Base-by-base conservation (phyloP, 2,888 invertebrate species). In the Philaethria dido region DNA sequence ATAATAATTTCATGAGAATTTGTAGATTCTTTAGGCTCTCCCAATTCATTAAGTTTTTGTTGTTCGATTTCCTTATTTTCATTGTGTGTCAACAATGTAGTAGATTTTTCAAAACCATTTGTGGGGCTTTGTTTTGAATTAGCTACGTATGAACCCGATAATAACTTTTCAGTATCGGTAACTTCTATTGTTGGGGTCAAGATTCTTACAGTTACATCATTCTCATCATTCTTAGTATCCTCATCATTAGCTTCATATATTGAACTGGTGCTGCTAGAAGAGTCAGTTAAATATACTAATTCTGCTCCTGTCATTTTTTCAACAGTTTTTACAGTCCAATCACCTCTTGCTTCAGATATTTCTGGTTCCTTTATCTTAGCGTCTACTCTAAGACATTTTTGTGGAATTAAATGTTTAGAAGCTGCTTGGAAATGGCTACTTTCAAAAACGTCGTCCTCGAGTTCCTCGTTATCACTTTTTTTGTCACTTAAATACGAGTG, bases 281-380 rank as follows among this genome's bases (percentile, higher is more conserved):
- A 93, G 73, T 95, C 95, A 66, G 95, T 95, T 52, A 96, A 87
- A 81, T 94, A 96, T 1, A 96, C 95, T 13, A 96, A 82, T 85
- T 96, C 96, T 25, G 95, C 95, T 4, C 94, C 94, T 57, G 93
- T 89, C 69, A 93, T 86, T 80, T 93, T 89, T 71, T 93, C 93
- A 20, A 88, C 78, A n/a, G 86, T 89, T 78, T 88, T 81, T 69
- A 93, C 87, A 13, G 91, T 90, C 88, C 94, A 93, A 54, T 93
- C 90, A 3, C 93, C 94, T 72, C 94, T 93, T 45, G 94, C 93
- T 80, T 94, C 94, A 74, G 93, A 88, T n/a, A 93, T 77, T 71
- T 92, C 89, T 39, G 91, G 85, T 70, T 94, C 94, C 74, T 94
- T 87, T 36, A 95, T 79, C 86, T 94, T 94, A 6, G 95, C 92